Base-by-base conservation (phyloP, 2,888 invertebrate species). In the Tenthredo amoena region DNA sequence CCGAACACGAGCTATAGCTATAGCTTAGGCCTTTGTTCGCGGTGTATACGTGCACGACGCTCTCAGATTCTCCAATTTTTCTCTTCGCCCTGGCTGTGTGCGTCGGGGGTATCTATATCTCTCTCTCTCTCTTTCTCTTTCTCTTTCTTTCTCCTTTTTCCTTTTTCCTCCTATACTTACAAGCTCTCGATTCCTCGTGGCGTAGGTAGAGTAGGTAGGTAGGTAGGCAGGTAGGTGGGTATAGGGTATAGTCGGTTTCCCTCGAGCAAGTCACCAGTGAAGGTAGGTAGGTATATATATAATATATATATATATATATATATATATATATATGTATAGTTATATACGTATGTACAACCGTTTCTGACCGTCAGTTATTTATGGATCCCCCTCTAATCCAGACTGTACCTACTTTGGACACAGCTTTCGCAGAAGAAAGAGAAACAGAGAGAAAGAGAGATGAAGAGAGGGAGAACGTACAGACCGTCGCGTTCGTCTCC, bases 81-180 rank as follows among this genome's bases (percentile, higher is more conserved):
- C 62, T 58, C 15, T 6, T 31, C 62, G 10, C 40, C 81, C 12
- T 4, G n/a, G 12, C 31, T n/a, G 34, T 43, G 77, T 55, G 55
- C 43, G 55, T 77, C 77, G 55, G 34, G 77, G 31, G n/a, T 50
- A 62, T 72, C 74, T 58, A 18, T 83, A 84, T 43, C 82, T 50
- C 72, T 87, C 81, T 84, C 84, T 86, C 84, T 26, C 26, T 55
- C 62, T 86, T 74, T 86, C 84, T 50, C 37, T 72, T 74, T 34
- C 62, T 84, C 62, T 82, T 55, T 40, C 77, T 84, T 43, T 71
- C 18, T 26, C 26, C 26, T 82, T 40, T 40, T 58, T 81, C 83
- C 81, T 62, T 79, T 84, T 86, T 84, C 87, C 84, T 85, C 85
- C 82, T 65, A 21, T 71, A 50, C 83, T 77, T 37, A 76, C 47